Percentiles rank a stretch among this genome's conserved stretches.
Evolutionary conservation across 2,113 vertebrate genomes (phyloP).

Genomic region (Scortum barcoo): DNA sequence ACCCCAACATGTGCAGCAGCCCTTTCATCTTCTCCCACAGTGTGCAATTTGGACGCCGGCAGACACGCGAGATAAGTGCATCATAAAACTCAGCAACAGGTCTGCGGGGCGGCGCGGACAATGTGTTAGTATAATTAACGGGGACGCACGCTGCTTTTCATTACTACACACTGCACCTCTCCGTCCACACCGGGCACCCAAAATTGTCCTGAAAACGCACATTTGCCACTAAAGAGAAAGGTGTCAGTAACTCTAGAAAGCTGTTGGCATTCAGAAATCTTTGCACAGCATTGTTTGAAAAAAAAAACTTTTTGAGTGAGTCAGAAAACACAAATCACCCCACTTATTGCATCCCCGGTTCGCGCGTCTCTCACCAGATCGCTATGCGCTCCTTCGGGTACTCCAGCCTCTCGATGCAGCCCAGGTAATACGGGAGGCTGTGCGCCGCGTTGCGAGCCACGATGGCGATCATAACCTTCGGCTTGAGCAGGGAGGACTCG

Average conservation of each 20-base stretch:
- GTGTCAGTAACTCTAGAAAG: not conserved
- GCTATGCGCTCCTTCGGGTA: slow-evolving; percentile 93
- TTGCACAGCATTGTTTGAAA: not conserved
- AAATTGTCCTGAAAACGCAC: not conserved
- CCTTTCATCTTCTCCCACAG: slow-evolving; percentile 75
- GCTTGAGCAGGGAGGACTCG: slow-evolving; percentile 89
- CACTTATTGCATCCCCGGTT: not conserved
- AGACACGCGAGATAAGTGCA: slow-evolving; percentile 65
- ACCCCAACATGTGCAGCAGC: slow-evolving; percentile 43
- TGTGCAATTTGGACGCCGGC: slow-evolving; percentile 70
- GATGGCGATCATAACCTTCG: slow-evolving; percentile 91
- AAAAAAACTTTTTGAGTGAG: not conserved
- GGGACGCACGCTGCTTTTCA: slow-evolving; percentile 59
- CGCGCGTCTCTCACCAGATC: slow-evolving; percentile 87
- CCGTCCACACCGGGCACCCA: not conserved
- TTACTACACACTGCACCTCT: slow-evolving; percentile 24
- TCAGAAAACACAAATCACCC: not conserved
- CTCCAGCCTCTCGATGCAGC: slow-evolving; percentile 91
- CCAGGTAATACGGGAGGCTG: slow-evolving; percentile 90
- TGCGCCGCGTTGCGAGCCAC: slow-evolving; percentile 92
- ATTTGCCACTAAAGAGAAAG: not conserved
- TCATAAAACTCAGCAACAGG: slow-evolving; percentile 76
- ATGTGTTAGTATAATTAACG: slow-evolving; percentile 48
- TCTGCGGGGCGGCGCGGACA: slow-evolving; percentile 33
- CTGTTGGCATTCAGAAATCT: too few relatives aligned